Conservation (phyloP, 2,888 invertebrate species). For the Parascotia fuliginaria region DNA sequence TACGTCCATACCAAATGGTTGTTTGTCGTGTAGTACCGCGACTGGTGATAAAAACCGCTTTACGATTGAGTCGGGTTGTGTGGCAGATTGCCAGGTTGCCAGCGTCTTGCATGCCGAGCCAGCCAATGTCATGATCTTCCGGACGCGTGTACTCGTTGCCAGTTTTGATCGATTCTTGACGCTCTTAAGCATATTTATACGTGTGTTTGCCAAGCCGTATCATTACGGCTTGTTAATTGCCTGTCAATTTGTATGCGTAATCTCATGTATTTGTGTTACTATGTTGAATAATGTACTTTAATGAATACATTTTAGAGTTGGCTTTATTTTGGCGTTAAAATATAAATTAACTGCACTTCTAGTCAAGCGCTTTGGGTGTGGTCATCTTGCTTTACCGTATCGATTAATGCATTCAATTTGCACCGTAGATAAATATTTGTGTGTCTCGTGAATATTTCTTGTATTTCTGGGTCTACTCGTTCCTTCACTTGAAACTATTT, state of each 20-base stretch:
- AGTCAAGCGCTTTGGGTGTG: no score
- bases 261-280: no score
- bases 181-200: conserved; percentile 33
- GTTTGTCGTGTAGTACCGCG: conserved; percentile 35
- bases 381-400: no score
- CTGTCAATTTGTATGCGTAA: conserved; percentile 9
- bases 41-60: conserved; percentile 45
- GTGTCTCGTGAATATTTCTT: no score
- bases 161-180: conserved; percentile 43
- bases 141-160: conserved; percentile 34
- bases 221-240: conserved; percentile 24
- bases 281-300: no score
- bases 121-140: conserved; percentile 55
- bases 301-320: no score
- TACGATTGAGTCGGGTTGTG: conserved; percentile 36
- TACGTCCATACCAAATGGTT: conserved; percentile 41
- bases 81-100: conserved; percentile 46
- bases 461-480: no score
- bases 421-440: no score
- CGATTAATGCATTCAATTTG: no score
- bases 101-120: conserved; percentile 34
- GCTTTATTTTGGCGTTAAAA: no score
- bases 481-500: no score
- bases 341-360: no score
- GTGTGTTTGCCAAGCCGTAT: conserved; percentile 19